These are phyloP conservation scores for Pantherophis alleghaniensis DNA, from an alignment of 2,797 vertebrate species.

Conservation along the genomic window DNA sequence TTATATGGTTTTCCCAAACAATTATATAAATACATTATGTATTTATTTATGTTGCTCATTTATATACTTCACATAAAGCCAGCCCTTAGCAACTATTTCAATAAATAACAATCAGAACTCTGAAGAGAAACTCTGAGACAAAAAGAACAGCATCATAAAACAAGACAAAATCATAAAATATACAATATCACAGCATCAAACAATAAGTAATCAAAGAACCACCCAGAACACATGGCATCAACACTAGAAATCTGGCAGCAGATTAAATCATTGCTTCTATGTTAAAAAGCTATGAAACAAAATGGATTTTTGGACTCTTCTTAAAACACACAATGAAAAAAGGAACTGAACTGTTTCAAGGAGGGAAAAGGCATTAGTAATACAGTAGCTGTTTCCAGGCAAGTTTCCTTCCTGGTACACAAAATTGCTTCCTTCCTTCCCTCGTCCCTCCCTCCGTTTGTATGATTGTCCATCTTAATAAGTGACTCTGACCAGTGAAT, in stretches of 20 bases:
- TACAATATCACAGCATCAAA: background rate
- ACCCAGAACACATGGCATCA: background rate
- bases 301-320: background rate
- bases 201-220: background rate
- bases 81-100: background rate
- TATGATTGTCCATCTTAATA: background rate
- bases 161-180: background rate
- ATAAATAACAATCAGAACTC: background rate
- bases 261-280: background rate
- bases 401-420: background rate
- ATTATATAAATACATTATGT: background rate
- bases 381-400: background rate
- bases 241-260: background rate
- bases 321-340: background rate
- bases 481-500: background rate
- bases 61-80: background rate
- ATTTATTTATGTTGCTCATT: background rate
- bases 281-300: background rate
- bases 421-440: background rate
- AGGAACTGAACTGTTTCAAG: background rate
- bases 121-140: background rate
- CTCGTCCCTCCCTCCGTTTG: background rate
- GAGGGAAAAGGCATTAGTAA: background rate
- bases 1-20: background rate
- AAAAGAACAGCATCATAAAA: background rate